phyloP scores from a whole-genome alignment of 53 echinoderm and acorn worm species.

The Echinarachnius parma region DNA sequence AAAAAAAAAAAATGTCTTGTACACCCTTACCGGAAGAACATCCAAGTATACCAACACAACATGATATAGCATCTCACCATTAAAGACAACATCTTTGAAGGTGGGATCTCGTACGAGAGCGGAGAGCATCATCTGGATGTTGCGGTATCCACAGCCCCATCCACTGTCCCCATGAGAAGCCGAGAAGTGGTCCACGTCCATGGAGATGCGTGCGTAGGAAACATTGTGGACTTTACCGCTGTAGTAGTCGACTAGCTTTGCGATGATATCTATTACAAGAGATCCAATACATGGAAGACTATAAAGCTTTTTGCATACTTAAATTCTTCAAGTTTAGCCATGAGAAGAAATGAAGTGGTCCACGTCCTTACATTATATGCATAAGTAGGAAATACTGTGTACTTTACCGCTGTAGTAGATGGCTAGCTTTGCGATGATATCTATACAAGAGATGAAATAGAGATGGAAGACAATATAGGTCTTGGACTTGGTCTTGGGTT shows the following conservation, averaged over 20 bases:
- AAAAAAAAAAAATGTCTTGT: neutral
- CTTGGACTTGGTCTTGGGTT: too few species aligned
- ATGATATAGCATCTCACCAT: constrained; percentile 59
- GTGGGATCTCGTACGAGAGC: constrained; percentile 64
- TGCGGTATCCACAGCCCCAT: constrained; percentile 98
- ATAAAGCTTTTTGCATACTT: too few species aligned
- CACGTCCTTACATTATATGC: too few species aligned
- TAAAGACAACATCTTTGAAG: constrained; percentile 76
- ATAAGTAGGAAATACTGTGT: too few species aligned
- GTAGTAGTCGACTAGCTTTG: constrained; percentile 44
- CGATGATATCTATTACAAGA: constrained; percentile 40
- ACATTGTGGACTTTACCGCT: constrained; percentile 30
- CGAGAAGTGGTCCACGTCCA: constrained; percentile 66
- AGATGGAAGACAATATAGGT: too few species aligned
- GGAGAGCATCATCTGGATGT: constrained; percentile 88
- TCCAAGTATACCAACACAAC: neutral
- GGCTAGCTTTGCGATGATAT: too few species aligned
- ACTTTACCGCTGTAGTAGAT: too few species aligned
- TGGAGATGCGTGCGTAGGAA: constrained; percentile 52
- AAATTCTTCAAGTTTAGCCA: too few species aligned
- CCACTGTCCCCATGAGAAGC: constrained; percentile 75
- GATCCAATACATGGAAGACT: too few species aligned
- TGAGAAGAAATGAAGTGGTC: too few species aligned
- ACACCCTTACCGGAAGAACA: neutral
- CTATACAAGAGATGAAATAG: too few species aligned